Base-by-base conservation (phyloP, 2,888 invertebrate species). In the Drosophila mimica region DNA sequence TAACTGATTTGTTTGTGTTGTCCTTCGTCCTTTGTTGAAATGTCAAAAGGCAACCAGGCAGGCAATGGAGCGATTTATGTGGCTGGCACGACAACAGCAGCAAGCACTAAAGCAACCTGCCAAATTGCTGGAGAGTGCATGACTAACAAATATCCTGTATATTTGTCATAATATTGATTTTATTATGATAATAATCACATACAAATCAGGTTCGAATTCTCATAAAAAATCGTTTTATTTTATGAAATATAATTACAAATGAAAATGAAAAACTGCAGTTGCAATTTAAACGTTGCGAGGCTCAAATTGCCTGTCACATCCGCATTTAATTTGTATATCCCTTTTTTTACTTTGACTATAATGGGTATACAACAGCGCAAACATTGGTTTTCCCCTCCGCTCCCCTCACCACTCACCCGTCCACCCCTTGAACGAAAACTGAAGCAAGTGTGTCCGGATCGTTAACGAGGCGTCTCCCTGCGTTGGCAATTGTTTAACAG, bases 21-120 rank as follows among this genome's bases (percentile, higher is more conserved):
- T 77, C 84, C 84, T 88, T 85, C 83, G 74, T 0, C 57, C 20
- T 31, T 53, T 54, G 70, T 62, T 65, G 48, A 77, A 86, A 86
- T 86, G 85, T 86, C 85, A 86, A 83, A 86, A 79, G 90, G 70
- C 88, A 46, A 46, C 15, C 25, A 65, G 70, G 53, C 52, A 56
- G 77, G 52, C 62, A 70, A 53, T 51, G 56, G 57, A 61, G 59
- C 65, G 61, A 64, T 66, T 74, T 77, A 72, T 72, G 68, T 76
- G 79, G 62, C 82, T 79, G 76, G 82, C 84, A 87, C 78, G 74
- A 76, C 72, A 74, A 66, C 71, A 64, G 15, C 30, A 33, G n/a
- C 48, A 57, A 31, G 34, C 57, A 57, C 31, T 33, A 58, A 40
- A 34, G 17, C 34, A 36, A 46, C 11, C 17, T 40, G 49, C 0